Evolutionary conservation across 2,888 invertebrate species (phyloP), one percentile per base, ranked within the genome.

Genomic region (Endotricha flammealis): DNA sequence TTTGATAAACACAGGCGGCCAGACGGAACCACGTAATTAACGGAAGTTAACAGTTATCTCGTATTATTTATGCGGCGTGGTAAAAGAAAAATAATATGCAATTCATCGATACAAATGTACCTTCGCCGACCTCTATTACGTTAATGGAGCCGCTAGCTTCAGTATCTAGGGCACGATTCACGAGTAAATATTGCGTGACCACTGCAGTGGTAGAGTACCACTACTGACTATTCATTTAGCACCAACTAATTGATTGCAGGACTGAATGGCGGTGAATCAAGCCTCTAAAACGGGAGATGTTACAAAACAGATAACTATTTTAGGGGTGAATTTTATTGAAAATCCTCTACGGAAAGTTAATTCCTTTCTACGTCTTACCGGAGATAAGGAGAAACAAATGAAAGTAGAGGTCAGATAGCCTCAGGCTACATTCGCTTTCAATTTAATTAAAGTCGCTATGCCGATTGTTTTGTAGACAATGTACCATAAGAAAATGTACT

Each of bases 111-210:
- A 37, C 27, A 37, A 34, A 41, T 36, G 28, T 43, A 45, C 30
- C 50, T 50, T 38, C 50, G 53, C 50, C 54, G 51, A 55, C 59
- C 55, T 54, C 50, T 49, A 64, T 64, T 62, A 67, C 56, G 41
- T 50, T 68, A 66, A 69, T 72, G 59, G 58, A 65, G 57, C 51
- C 49, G 48, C 53, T 50, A 46, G 45, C 53, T 41, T 47, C 50
- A 50, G 55, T 54, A 64, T 64, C 57, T 67, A 53, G 64, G 59
- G 50, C 64, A 57, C 48, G 43, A n/a, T n/a, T n/a, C n/a, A n/a
- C n/a, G n/a, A 50, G 50, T 42, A 57, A 52, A 48, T 43, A 56
- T 71, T 59, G 69, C 70, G 68, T 73, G 72, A 66, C 57, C 48
- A 57, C 57, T 54, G 57, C 56, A 44, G 53, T 51, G 55, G 27